Base-by-base conservation (phyloP, 2,113 vertebrate genomes). In the Triplophysa dalaica region DNA sequence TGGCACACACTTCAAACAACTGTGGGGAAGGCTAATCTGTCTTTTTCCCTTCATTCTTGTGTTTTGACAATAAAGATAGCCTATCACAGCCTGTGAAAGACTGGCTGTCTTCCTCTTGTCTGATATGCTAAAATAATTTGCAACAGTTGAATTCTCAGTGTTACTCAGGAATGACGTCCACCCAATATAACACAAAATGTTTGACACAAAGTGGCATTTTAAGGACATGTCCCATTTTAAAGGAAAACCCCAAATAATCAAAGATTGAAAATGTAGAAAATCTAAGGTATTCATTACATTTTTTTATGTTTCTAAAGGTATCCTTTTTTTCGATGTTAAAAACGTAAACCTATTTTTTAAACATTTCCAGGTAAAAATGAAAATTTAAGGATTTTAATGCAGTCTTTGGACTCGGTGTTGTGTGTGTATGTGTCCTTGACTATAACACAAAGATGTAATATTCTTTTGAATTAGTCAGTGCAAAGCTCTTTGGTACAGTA, bases 31-130 rank as follows among this genome's bases (percentile, higher is more conserved):
- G 87, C 89, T 90, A 93, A 92, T 93, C 92, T 89, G 85, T 82
- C 79, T 83, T 88, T 82, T 86, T 61, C 38, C 86, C 87, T 91
- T 93, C 92, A 93, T 91, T 94, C 91, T 88, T 89, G 81, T 93
- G 90, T 92, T 93, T 93, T 93, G 89, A 93, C 91, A 93, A 92
- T 92, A 93, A 91, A 91, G 92, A 94, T 93, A 94, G 82, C 80
- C 81, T 93, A 94, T 93, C 93, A 81, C 88, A 87, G 91, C 88
- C 86, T 87, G 87, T 90, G 89, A 88, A 89, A 89, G 87, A 86
- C 87, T 82, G 89, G 77, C 88, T 56, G 87, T 87, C 89, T 93
- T 88, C 88, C 75, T 85, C 86, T 89, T 90, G 85, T 86, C 85
- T 8, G 86, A 88, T 88, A 89, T 70, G 88, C 82, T 89, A 60